Base-by-base conservation (phyloP, 2,113 vertebrate genomes). In the Clarias macrocephalus region DNA sequence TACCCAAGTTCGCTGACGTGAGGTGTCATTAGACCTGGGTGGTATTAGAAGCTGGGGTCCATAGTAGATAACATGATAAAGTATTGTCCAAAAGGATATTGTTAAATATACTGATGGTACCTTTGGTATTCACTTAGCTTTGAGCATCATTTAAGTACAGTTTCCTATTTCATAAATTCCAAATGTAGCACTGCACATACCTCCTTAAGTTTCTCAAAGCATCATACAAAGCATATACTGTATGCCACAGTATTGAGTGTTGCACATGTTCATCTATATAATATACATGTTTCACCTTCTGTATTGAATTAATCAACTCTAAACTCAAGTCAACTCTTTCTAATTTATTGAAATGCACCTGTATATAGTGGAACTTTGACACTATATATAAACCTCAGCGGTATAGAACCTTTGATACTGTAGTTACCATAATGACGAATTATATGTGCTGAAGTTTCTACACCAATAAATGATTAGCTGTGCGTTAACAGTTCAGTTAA, bases 391-490 rank as follows among this genome's bases (percentile, higher is more conserved):
- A 52, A 76, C 25, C 1, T 13, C 23, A 25, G 21, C 25, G 23
- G 2, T 52, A 76, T 25, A 52, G 42, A 66, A 30, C 48, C 8
- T 18, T 0, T 30, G 54, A 48, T 33, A 48, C 7, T 48, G 48
- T 48, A 83, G 3, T 33, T 56, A 48, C 42, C 56, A 4, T 8
- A 48, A 28, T n/a, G 37, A 37, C 12, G 28, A 52, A 62, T 81
- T 62, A 30, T 28, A n/a, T 57, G 48, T 77, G 73, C 77, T 37
- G 28, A 80, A 62, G 82, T 59, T 10, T 21, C 70, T 72, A 70
- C 12, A 57, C 37, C 65, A 88, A 76, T 85, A 48, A 82, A 30
- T 23, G 56, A 76, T 88, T 83, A 76, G 54, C 56, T 73, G 62
- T 59, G 82, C 66, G 56, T 85, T 33, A 10, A 76, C 85, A 66